Percentiles rank a stretch among this genome's conserved stretches.
These are phyloP conservation scores for Bombus turneri DNA, from an alignment of 1,140 invertebrate species.

Conservation along the genomic window DNA sequence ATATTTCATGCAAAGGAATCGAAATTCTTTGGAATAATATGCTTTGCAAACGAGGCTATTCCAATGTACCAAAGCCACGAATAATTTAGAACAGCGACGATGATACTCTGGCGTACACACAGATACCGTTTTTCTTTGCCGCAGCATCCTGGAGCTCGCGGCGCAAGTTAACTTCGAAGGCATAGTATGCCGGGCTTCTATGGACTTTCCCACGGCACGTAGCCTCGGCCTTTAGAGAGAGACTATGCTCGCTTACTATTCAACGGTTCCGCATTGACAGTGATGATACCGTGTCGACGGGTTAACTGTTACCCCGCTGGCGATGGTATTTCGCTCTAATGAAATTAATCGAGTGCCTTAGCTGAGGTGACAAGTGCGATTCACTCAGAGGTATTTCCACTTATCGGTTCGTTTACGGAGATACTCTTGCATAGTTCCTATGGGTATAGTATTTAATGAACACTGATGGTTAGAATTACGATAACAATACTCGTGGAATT, in stretches of 20 bases:
- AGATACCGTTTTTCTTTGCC: slow-evolving; percentile 26
- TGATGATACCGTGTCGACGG: slow-evolving; percentile 20
- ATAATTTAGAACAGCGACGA: neutral
- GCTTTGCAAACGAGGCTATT: neutral
- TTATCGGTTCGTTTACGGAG: neutral
- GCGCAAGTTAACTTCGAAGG: neutral
- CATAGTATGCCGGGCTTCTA: neutral
- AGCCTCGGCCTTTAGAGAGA: slow-evolving; percentile 18
- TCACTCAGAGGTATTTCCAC: neutral
- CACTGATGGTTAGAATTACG: no score
- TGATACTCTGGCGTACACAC: no score
- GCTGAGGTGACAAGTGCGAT: neutral
- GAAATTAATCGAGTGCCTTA: slow-evolving; percentile 21
- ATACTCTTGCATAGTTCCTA: neutral
- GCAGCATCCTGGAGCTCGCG: neutral
- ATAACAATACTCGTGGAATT: no score
- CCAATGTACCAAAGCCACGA: neutral
- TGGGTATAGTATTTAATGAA: no score
- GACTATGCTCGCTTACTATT: slow-evolving; percentile 15
- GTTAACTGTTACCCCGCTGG: slow-evolving; percentile 4
- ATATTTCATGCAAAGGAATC: neutral
- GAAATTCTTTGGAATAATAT: neutral
- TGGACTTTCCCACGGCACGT: slow-evolving; percentile 33
- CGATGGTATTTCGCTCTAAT: neutral
- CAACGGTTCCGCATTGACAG: slow-evolving; percentile 24